These are phyloP conservation scores for Ceratitis capitata DNA, from an alignment of 1,140 invertebrate genomes.

Conservation along the genomic window DNA sequence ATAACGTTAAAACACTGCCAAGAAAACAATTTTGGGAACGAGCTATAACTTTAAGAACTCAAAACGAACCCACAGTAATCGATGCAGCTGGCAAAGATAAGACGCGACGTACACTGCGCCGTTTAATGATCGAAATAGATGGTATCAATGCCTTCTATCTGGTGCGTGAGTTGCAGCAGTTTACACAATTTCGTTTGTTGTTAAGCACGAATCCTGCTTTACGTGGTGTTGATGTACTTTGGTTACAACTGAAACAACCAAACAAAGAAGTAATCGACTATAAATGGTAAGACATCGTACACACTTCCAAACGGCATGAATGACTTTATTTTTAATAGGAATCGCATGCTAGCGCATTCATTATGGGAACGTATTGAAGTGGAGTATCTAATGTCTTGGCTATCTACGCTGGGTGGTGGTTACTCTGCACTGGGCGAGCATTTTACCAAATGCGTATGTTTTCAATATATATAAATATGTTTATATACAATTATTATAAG, in stretches of 20 bases:
- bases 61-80: neutral
- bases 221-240: constrained; percentile 50
- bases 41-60: neutral
- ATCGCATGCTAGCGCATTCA: constrained; percentile 66
- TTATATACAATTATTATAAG: constrained; percentile 29
- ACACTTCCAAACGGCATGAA: neutral
- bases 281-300: constrained; percentile 68
- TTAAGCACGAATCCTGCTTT: constrained; percentile 44
- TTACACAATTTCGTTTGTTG: constrained; percentile 14
- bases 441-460: constrained; percentile 78
- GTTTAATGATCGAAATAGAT: constrained; percentile 49
- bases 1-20: neutral
- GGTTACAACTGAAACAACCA: constrained; percentile 66
- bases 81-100: neutral
- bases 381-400: constrained; percentile 89
- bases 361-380: constrained; percentile 77
- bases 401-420: constrained; percentile 95
- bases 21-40: neutral
- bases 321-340: constrained; percentile 49
- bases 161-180: constrained; percentile 48
- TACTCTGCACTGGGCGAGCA: constrained; percentile 93
- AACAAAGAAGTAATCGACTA: constrained; percentile 74
- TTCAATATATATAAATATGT: neutral
- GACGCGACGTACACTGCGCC: neutral
- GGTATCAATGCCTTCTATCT: constrained; percentile 56